phyloP scores from a whole-genome alignment of 2,113 vertebrate genomes.

The Balaeniceps rex region DNA sequence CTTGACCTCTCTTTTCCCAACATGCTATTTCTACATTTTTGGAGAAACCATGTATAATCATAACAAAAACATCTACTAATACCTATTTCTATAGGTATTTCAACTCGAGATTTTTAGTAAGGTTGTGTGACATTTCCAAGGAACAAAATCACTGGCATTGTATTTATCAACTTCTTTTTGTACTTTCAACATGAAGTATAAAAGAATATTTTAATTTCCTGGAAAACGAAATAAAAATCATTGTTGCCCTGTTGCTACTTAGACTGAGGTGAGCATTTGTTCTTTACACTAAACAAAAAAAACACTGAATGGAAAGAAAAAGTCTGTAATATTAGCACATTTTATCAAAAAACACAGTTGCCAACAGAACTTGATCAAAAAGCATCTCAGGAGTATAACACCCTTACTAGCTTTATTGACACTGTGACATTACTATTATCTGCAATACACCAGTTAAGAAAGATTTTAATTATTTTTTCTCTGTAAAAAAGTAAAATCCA shows the following conservation, averaged over 20 bases:
- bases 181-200: not conserved
- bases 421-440: not conserved
- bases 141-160: not conserved
- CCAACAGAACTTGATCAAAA: not conserved
- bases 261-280: not conserved
- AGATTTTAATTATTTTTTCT: not conserved
- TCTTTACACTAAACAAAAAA: not conserved
- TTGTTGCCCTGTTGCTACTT: not conserved
- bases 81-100: not conserved
- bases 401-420: not conserved
- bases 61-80: not conserved
- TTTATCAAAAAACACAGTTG: not conserved
- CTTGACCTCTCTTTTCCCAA: not conserved
- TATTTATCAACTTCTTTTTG: not conserved
- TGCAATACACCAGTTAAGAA: not conserved
- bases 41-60: not conserved
- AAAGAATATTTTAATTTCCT: not conserved
- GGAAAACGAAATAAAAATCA: not conserved
- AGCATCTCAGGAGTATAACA: not conserved
- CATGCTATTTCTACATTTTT: not conserved
- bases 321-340: not conserved
- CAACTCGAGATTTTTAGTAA: not conserved
- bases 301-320: not conserved
- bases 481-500: not conserved
- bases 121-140: not conserved